These are phyloP conservation scores for Pogoniulus pusillus DNA, from an alignment of 2,797 vertebrate species.

Conservation along the genomic window DNA sequence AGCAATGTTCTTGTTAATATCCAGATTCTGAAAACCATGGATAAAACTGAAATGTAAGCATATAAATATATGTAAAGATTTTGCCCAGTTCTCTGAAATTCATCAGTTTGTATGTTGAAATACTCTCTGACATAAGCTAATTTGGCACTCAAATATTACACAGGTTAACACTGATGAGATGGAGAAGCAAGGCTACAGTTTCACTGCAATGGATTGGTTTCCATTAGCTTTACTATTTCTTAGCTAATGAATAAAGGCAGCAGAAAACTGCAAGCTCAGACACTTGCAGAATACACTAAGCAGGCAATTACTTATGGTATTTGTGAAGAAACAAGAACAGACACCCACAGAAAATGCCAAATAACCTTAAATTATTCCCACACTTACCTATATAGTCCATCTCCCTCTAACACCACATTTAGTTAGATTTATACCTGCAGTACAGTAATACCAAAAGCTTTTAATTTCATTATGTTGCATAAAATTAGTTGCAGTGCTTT, in stretches of 20 bases:
- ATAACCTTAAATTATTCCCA: conserved; percentile 47
- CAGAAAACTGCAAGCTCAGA: conserved; percentile 34
- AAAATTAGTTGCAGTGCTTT: conserved; percentile 48
- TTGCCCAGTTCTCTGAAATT: not conserved
- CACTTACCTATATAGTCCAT: conserved; percentile 29
- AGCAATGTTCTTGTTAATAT: not conserved
- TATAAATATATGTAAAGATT: not conserved
- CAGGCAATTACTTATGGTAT: not conserved
- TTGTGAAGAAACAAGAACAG: conserved; percentile 39
- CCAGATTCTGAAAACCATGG: not conserved
- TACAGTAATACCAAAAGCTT: conserved; percentile 35
- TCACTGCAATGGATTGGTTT: conserved; percentile 5
- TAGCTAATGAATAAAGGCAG: conserved; percentile 23
- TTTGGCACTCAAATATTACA: not conserved
- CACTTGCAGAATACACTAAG: conserved; percentile 14
- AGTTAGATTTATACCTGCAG: conserved; percentile 50
- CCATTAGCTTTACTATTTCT: conserved; percentile 35
- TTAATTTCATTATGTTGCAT: conserved; percentile 63
- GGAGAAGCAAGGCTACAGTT: conserved; percentile 16
- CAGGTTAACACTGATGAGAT: conserved; percentile 11
- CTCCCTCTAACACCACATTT: conserved; percentile 1
- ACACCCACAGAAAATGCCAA: conserved; percentile 4
- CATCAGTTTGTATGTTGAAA: not conserved
- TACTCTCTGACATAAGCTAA: not conserved
- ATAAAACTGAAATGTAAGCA: not conserved